phyloP scores from a whole-genome alignment of 2,888 invertebrate species.

The Athalia rosae region DNA sequence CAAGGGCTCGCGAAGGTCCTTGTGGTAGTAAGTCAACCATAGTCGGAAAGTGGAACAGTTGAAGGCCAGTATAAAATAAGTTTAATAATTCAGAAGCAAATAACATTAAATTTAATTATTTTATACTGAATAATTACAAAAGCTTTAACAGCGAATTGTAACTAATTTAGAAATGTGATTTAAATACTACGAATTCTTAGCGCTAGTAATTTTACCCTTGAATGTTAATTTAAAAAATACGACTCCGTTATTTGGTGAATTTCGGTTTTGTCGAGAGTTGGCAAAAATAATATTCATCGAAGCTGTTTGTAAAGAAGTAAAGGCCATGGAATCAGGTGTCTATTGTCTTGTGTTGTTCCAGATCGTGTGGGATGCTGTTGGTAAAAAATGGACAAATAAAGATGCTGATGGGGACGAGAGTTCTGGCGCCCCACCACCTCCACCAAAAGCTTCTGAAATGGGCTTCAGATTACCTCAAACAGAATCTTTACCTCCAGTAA shows the following conservation, averaged over 20 bases:
- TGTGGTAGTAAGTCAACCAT: slow-evolving; percentile 64
- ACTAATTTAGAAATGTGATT: too few relatives aligned
- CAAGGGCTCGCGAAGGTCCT: slow-evolving; percentile 68
- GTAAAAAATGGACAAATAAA: slow-evolving; percentile 90
- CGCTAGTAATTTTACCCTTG: not conserved
- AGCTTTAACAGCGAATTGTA: too few relatives aligned
- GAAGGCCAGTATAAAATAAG: slow-evolving; percentile 64
- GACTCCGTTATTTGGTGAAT: too few relatives aligned
- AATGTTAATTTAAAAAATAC: not conserved
- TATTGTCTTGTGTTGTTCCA: slow-evolving; percentile 66
- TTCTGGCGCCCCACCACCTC: slow-evolving; percentile 77
- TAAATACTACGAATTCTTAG: too few relatives aligned
- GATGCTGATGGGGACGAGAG: slow-evolving; percentile 82
- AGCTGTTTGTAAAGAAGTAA: not conserved
- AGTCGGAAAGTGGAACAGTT: slow-evolving; percentile 54
- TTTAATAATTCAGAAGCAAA: slow-evolving; percentile 7
- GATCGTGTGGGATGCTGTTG: slow-evolving; percentile 96
- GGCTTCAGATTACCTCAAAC: slow-evolving; percentile 55
- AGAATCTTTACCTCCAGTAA: slow-evolving; percentile 51
- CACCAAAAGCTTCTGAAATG: slow-evolving; percentile 82
- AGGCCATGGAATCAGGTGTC: slow-evolving; percentile 36
- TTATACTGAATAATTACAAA: not conserved
- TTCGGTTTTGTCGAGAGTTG: not conserved
- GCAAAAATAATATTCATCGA: not conserved
- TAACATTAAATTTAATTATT: slow-evolving; percentile 9